phyloP scores from a whole-genome alignment of 2,113 vertebrate species.

The Cygnus atratus region DNA sequence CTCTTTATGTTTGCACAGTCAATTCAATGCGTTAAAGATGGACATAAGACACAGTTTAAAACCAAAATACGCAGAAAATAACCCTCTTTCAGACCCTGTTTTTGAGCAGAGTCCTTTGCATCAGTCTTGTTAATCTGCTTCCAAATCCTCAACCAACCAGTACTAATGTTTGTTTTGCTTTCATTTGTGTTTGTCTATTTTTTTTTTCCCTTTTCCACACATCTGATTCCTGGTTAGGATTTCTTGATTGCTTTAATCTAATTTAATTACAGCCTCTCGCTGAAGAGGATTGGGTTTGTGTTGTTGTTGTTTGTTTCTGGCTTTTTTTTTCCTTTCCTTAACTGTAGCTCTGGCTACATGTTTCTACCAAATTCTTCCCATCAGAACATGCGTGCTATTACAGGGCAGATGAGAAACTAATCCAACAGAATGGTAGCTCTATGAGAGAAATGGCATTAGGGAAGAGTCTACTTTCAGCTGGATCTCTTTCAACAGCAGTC shows the following conservation, averaged over 20 bases:
- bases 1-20: neutral
- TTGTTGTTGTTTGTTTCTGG: neutral
- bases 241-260: neutral
- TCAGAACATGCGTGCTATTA: no score
- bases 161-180: neutral
- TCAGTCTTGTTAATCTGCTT: neutral
- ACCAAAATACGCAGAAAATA: neutral
- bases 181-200: neutral
- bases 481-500: neutral
- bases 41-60: neutral
- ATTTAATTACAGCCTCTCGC: neutral
- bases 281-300: neutral
- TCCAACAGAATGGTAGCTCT: neutral
- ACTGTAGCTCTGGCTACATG: neutral
- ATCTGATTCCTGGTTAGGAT: neutral
- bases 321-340: neutral
- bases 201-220: fast-evolving
- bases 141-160: neutral
- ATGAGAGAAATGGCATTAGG: neutral
- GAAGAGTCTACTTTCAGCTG: neutral
- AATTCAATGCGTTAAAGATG: neutral
- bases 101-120: neutral
- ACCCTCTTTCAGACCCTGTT: neutral
- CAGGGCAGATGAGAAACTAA: neutral
- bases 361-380: neutral